These are phyloP conservation scores for Moxostoma hubbsi DNA, from an alignment of 2,797 vertebrate genomes.

Conservation along the genomic window DNA sequence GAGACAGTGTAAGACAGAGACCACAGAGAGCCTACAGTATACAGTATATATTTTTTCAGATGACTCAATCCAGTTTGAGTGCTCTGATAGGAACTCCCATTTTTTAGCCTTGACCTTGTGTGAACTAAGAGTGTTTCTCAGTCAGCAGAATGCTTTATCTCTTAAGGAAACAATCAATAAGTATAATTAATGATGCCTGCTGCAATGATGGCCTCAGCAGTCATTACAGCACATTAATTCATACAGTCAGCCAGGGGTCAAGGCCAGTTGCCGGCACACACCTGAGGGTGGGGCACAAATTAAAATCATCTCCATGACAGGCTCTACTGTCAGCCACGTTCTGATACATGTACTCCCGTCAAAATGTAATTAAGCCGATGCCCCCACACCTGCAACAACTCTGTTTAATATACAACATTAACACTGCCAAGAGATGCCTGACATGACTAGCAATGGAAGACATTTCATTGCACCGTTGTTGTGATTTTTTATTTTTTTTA, in stretches of 20 bases:
- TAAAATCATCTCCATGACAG: conserved; percentile 97
- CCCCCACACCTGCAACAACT: conserved; percentile 15
- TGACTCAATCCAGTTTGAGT: conserved; percentile 83
- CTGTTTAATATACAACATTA: conserved; percentile 82
- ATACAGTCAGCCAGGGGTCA: conserved; percentile 96
- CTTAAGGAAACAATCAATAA: conserved; percentile 99
- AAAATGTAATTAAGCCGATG: conserved; percentile 77
- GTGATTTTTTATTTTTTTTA: conserved; percentile 59
- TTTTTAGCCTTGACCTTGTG: conserved; percentile 97
- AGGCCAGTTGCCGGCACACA: conserved; percentile 95
- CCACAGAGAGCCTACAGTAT: no score
- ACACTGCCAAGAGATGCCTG: conserved; percentile 61
- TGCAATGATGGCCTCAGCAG: conserved; percentile 99
- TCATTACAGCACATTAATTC: conserved; percentile 99
- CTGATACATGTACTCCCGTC: conserved; percentile 73
- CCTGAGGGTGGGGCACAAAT: conserved; percentile 92
- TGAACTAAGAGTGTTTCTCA: conserved; percentile 93
- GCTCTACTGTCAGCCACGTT: conserved; percentile 80
- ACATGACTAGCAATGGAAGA: conserved; percentile 78
- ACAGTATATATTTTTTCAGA: conserved; percentile 61
- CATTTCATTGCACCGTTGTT: conserved; percentile 73
- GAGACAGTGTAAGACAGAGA: no score
- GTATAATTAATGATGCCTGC: conserved; percentile 99
- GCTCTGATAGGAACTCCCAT: conserved; percentile 81
- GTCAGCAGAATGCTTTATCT: conserved; percentile 99